Base-by-base conservation (phyloP, 2,888 invertebrate species). In the Eucera pruinosa region DNA sequence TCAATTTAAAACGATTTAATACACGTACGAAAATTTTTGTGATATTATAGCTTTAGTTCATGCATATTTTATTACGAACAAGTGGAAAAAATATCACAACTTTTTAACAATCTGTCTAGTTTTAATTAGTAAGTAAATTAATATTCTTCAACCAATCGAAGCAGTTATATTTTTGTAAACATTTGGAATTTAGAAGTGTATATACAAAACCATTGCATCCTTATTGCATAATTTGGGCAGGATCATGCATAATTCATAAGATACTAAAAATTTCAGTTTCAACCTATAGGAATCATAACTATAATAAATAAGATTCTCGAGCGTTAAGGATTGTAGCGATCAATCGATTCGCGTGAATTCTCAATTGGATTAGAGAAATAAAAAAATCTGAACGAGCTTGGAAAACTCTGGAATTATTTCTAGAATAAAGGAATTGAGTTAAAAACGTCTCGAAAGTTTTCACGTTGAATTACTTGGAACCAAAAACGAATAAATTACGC, bases 351-450 rank as follows among this genome's bases (percentile, higher is more conserved):
- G 13, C 41, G 15, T 41, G 45, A 45, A 45, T 5, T 6, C 7
- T 20, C 7, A 0, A 1, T n/a, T 1, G 3, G 13, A 6, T 20
- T 1, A 6, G 23, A 0, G 2, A 4, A 39, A 2, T 23, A 7
- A 2, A 36, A 0, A 7, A 25, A 25, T 27, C 15, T 2, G 48
- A n/a, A 0, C 2, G 23, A 61, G 25, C 18, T 18, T 7, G 48
- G 27, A 3, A 50, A 50, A 50, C 36, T 67, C 48, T 23, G n/a
- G 68, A 50, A 57, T 50, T 68, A 57, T 71, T 71, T 57, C 25
- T n/a, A 11, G 1, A 36, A 45, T n/a, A 2, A 11, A 2, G 0
- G 1, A 11, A 9, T 9, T 3, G 0, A 9, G 43, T 15, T n/a
- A 52, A 57, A 43, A 45, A 52, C 23, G n/a, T 7, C n/a, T 2